Percentiles rank a stretch among this genome's conserved stretches.
Evolutionary conservation across 2,113 vertebrate genomes (phyloP).

Genomic region (Mohoua ochrocephala): DNA sequence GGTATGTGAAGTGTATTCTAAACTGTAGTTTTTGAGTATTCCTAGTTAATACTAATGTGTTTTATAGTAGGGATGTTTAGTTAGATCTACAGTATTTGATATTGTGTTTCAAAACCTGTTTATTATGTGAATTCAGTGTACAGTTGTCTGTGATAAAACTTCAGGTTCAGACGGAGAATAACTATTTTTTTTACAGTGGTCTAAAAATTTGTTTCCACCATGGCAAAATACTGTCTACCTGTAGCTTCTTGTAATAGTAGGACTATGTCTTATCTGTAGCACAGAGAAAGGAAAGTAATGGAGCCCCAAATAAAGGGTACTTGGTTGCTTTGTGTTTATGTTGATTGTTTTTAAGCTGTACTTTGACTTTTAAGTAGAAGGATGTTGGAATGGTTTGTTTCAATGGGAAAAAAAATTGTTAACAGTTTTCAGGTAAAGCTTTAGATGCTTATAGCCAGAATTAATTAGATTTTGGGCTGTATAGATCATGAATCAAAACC

Average conservation of each 20-base stretch:
- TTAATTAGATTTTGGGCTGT: slow-evolving; percentile 43
- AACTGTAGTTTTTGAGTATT: background rate
- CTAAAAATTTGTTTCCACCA: background rate
- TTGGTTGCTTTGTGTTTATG: background rate
- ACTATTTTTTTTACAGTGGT: background rate
- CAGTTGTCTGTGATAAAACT: background rate
- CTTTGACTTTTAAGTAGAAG: background rate
- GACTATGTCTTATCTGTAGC: background rate
- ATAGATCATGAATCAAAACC: slow-evolving; percentile 6
- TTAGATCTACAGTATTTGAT: background rate
- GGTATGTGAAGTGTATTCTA: background rate
- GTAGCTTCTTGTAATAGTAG: background rate
- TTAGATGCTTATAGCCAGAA: slow-evolving; percentile 35
- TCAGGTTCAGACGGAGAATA: background rate
- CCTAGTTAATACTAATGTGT: background rate
- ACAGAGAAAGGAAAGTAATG: background rate
- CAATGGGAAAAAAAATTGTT: slow-evolving; percentile 10
- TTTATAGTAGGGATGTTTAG: background rate
- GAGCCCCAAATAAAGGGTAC: background rate
- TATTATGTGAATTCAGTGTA: background rate
- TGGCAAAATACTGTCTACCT: background rate
- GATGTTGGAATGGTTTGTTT: slow-evolving; percentile 11
- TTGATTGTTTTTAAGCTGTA: background rate
- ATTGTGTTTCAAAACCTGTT: background rate
- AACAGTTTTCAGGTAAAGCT: slow-evolving; percentile 34